Conservation (phyloP, 2,113 vertebrate genomes). For the Chionodraco myersi region DNA sequence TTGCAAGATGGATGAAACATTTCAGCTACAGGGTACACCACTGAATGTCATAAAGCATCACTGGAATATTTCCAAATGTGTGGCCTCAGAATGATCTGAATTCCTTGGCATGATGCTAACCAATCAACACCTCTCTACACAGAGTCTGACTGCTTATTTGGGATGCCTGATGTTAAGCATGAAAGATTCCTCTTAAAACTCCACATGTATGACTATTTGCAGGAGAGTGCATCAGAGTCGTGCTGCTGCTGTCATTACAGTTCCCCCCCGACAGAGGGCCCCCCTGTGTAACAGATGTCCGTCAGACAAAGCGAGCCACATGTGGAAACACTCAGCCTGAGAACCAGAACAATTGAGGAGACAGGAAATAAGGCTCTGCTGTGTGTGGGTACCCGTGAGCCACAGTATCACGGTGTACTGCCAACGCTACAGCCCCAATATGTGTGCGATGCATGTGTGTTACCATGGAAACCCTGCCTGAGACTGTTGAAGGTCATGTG, state of each 20-base stretch:
- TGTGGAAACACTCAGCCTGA: constrained; percentile 71
- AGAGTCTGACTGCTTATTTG: not conserved
- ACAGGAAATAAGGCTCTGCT: constrained; percentile 58
- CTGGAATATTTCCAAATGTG: not conserved
- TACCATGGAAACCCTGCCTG: constrained; percentile 38
- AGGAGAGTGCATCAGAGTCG: not conserved
- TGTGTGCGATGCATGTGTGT: constrained; percentile 20
- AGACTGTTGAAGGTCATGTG: constrained; percentile 47
- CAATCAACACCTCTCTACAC: no score
- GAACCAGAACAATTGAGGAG: constrained; percentile 63
- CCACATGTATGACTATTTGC: not conserved
- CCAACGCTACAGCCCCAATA: not conserved
- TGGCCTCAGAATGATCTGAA: not conserved
- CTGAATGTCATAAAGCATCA: not conserved
- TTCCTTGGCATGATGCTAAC: not conserved
- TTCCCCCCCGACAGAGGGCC: constrained; percentile 66
- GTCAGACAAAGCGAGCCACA: constrained; percentile 24
- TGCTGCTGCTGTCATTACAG: constrained; percentile 24
- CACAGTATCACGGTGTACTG: constrained; percentile 20
- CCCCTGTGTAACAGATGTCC: constrained; percentile 5
- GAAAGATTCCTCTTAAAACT: not conserved
- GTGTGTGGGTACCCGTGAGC: constrained; percentile 39
- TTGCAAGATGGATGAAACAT: not conserved
- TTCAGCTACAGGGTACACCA: not conserved
- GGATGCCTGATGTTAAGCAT: not conserved